Percentiles rank a stretch among this genome's conserved stretches.
Evolutionary conservation across 2,888 invertebrate genomes (phyloP).

Genomic region (Panorpa germanica): DNA sequence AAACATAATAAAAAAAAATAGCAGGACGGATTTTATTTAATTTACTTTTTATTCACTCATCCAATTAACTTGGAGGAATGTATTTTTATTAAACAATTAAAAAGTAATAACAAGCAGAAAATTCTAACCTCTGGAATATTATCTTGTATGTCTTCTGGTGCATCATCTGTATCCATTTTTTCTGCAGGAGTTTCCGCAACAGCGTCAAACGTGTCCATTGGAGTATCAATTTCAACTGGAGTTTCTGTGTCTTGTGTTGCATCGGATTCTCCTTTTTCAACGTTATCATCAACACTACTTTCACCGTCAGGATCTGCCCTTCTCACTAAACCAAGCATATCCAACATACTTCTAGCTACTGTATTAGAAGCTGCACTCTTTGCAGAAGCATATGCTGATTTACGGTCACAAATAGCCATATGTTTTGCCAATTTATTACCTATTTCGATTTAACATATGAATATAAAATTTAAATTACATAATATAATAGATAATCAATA

Average conservation of each 20-base stretch:
- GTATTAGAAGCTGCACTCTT: conserved; percentile 42
- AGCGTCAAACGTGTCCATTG: not conserved
- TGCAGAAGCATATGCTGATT: conserved; percentile 48
- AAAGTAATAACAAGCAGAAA: too few species aligned
- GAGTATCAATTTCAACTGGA: conserved; percentile 9
- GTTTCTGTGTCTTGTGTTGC: conserved; percentile 17
- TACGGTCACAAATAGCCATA: conserved; percentile 50
- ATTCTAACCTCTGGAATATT: too few species aligned
- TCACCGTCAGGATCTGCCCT: conserved; percentile 25
- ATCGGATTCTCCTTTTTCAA: conserved; percentile 8
- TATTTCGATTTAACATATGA: conserved; percentile 10
- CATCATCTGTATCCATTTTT: too few species aligned
- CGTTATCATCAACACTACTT: conserved; percentile 1
- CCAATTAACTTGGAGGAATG: too few species aligned
- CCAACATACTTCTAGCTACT: conserved; percentile 34
- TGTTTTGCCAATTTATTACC: conserved; percentile 44
- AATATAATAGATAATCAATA: conserved; percentile 6
- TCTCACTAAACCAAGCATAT: conserved; percentile 34
- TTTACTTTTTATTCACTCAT: too few species aligned
- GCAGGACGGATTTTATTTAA: too few species aligned
- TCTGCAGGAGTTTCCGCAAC: not conserved
- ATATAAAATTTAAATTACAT: conserved; percentile 2
- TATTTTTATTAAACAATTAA: too few species aligned
- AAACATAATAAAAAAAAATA: too few species aligned
- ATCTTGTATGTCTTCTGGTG: too few species aligned